These are phyloP conservation scores for Metopolophium dirhodum DNA, from an alignment of 1,140 invertebrate genomes.

Conservation along the genomic window DNA sequence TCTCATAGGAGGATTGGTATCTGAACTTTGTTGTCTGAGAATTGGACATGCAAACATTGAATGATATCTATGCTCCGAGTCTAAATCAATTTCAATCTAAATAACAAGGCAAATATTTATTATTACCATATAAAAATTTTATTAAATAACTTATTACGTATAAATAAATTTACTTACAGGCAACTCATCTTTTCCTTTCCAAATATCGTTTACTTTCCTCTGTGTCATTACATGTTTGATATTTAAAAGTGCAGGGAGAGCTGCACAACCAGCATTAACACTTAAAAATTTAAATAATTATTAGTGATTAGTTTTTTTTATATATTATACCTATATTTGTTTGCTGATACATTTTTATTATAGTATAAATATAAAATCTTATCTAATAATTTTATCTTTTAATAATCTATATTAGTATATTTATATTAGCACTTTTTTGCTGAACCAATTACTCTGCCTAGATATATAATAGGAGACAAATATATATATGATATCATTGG, in stretches of 20 bases:
- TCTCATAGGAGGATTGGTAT: slow-evolving; percentile 96
- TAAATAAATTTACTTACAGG: slow-evolving; percentile 72
- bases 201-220: slow-evolving; percentile 90
- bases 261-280: slow-evolving; percentile 90
- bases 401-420: too few species aligned
- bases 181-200: slow-evolving; percentile 94
- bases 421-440: too few species aligned
- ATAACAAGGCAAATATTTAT: slow-evolving; percentile 55
- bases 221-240: slow-evolving; percentile 96
- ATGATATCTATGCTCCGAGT: slow-evolving; percentile 88
- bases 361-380: background rate
- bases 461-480: too few species aligned
- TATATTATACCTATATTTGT: too few species aligned
- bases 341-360: too few species aligned
- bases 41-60: slow-evolving; percentile 99
- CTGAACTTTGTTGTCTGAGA: slow-evolving; percentile 92
- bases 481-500: too few species aligned
- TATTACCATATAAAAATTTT: background rate
- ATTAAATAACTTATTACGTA: background rate
- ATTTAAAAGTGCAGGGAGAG: slow-evolving; percentile 91
- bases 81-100: slow-evolving; percentile 91
- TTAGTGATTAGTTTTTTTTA: too few species aligned
- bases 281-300: slow-evolving; percentile 63
- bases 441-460: too few species aligned
- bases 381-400: too few species aligned